Conservation (phyloP, 2,888 invertebrate genomes). For the Lymantria monacha region DNA sequence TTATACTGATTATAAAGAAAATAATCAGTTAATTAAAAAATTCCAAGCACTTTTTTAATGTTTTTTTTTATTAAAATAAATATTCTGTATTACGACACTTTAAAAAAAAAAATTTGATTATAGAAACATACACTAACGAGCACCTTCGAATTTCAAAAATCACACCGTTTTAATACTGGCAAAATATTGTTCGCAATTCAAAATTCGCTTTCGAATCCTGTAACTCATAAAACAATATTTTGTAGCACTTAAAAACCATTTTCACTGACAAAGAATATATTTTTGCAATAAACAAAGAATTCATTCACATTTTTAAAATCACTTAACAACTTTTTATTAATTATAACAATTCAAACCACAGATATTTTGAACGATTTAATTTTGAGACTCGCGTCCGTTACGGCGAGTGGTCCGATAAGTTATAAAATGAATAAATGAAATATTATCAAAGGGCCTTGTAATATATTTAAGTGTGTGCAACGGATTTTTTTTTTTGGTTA, state of each 20-base stretch:
- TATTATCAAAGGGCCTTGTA: conserved; percentile 3
- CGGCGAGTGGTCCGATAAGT: not conserved
- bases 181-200: conserved; percentile 6
- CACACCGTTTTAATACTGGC: not conserved
- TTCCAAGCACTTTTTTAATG: not conserved
- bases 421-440: conserved; percentile 4
- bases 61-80: not conserved
- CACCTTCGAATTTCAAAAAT: not conserved
- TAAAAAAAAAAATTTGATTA: not conserved
- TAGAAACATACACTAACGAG: not conserved
- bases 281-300: conserved; percentile 2
- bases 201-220: not conserved
- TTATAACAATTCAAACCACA: not conserved
- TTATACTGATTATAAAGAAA: conserved; percentile 10
- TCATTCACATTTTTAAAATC: not conserved
- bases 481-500: conserved; percentile 6
- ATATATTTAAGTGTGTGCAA: conserved; percentile 5
- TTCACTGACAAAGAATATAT: conserved; percentile 2
- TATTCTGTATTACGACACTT: not conserved
- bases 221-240: conserved; percentile 13
- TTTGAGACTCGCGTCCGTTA: conserved; percentile 1
- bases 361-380: not conserved
- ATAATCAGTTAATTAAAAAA: conserved; percentile 11
- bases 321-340: not conserved
- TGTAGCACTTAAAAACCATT: conserved; percentile 14